Evolutionary conservation across 2,888 invertebrate genomes (phyloP), one percentile per base, ranked within the genome.

Genomic region (Microdon myrmicae): DNA sequence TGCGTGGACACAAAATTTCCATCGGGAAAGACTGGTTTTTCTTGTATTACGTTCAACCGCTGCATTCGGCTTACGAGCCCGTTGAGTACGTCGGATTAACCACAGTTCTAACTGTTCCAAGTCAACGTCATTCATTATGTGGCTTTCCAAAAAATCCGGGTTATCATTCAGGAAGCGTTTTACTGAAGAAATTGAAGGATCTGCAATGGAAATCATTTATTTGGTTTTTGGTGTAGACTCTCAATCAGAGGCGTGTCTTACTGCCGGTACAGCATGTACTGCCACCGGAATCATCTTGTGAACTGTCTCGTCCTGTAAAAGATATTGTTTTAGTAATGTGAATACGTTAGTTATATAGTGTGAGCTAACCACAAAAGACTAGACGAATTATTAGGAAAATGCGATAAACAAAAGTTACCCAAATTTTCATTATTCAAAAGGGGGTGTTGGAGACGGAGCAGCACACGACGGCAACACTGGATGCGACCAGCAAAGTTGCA

Each of bases 81-180:
- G 76, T 69, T 84, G 83, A 3, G 83, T 83, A 53, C 83, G 79
- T 35, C 83, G 81, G 13, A 83, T 82, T 67, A 87, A 82, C 89
- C 89, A 89, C 47, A 84, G 79, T 74, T 89, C 87, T 41, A 90
- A 71, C 38, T 84, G 83, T 55, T 87, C 86, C 45, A 84, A 73
- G 37, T 86, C 83, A 9, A 90, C 82, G 56, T 85, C 83, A 13
- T 86, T 83, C 71, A 84, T 78, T 5, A 90, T 82, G 72, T 85
- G 88, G 1, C 82, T 78, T 67, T 89, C 88, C 67, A 90, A 79
- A 71, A 87, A 87, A 6, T 85, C 85, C 1, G 84, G 85, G 75
- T 89, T 85, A 1, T 82, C 81, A 35, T 83, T 81, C 35, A 90
- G 79, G 72, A 82, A 87, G 2, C 80, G 77, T 1, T 81, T 75